These are phyloP conservation scores for Geotrupes spiniger DNA, from an alignment of 2,888 invertebrate genomes.

Conservation along the genomic window DNA sequence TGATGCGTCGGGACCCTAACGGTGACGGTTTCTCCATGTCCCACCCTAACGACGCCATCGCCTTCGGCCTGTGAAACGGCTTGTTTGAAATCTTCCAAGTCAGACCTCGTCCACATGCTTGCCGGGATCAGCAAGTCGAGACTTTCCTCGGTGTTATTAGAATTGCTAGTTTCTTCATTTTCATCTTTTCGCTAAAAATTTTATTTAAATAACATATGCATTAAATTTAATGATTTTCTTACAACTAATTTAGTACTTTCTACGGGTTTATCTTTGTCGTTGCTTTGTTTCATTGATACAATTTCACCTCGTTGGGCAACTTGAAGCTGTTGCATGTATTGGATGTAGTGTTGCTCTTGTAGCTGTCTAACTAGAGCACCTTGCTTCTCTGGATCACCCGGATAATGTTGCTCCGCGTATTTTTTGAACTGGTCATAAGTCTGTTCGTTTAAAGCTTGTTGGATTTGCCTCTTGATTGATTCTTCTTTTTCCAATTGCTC, in stretches of 20 bases:
- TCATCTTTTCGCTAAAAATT: constrained; percentile 21
- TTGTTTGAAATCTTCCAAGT: constrained; percentile 87
- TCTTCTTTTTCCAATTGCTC: constrained; percentile 62
- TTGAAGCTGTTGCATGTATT: constrained; percentile 93
- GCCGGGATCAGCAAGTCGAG: constrained; percentile 60
- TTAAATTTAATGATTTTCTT: background rate
- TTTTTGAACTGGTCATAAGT: constrained; percentile 85
- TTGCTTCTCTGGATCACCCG: constrained; percentile 85
- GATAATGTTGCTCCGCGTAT: constrained; percentile 92
- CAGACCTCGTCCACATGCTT: constrained; percentile 93
- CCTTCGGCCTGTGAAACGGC: constrained; percentile 73
- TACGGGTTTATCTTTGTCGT: background rate
- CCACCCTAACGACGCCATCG: constrained; percentile 88
- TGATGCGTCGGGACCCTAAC: constrained; percentile 96
- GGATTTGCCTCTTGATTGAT: constrained; percentile 75
- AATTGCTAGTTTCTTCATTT: constrained; percentile 20
- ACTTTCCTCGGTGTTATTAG: constrained; percentile 32
- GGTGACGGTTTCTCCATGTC: constrained; percentile 95
- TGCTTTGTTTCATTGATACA: constrained; percentile 29
- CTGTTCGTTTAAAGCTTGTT: constrained; percentile 94
- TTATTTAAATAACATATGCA: background rate
- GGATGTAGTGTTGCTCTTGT: constrained; percentile 98
- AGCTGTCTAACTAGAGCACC: constrained; percentile 89
- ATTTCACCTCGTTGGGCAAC: constrained; percentile 48
- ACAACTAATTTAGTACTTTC: background rate